These are phyloP conservation scores for Exephanes ischioxanthus DNA, from an alignment of 2,888 invertebrate species.

Conservation along the genomic window DNA sequence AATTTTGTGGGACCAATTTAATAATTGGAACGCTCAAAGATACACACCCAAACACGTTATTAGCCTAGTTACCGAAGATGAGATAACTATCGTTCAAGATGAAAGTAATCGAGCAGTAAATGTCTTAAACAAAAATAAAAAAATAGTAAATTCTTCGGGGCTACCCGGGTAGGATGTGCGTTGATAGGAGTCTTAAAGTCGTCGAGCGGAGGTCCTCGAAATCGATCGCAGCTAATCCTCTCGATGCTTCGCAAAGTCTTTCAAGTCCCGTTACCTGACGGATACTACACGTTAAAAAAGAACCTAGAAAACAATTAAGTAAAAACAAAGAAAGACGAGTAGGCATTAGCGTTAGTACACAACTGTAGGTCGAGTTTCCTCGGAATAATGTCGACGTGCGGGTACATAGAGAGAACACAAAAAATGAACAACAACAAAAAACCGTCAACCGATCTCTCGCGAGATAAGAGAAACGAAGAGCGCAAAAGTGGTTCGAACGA, in stretches of 20 bases:
- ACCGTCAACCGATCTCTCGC: not conserved
- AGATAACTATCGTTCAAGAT: constrained; percentile 15
- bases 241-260: constrained; percentile 50
- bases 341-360: not conserved
- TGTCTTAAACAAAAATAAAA: not conserved
- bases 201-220: constrained; percentile 23
- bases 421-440: not conserved
- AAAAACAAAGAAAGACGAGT: not conserved
- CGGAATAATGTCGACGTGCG: constrained; percentile 71
- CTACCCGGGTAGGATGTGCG: not conserved
- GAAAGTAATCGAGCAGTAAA: constrained; percentile 51
- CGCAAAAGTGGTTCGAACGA: not conserved
- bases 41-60: constrained; percentile 28
- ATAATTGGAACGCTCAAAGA: constrained; percentile 67
- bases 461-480: not conserved
- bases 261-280: constrained; percentile 55
- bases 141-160: not conserved
- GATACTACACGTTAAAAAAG: constrained; percentile 39
- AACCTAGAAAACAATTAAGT: constrained; percentile 4
- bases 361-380: constrained; percentile 65
- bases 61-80: constrained; percentile 40
- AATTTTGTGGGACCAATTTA: constrained; percentile 77
- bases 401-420: not conserved
- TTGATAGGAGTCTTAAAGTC: constrained; percentile 25
- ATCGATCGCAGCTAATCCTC: constrained; percentile 36